phyloP scores from a whole-genome alignment of 35 echinoderm and acorn worm species.

The Ophioderma brevispina region DNA sequence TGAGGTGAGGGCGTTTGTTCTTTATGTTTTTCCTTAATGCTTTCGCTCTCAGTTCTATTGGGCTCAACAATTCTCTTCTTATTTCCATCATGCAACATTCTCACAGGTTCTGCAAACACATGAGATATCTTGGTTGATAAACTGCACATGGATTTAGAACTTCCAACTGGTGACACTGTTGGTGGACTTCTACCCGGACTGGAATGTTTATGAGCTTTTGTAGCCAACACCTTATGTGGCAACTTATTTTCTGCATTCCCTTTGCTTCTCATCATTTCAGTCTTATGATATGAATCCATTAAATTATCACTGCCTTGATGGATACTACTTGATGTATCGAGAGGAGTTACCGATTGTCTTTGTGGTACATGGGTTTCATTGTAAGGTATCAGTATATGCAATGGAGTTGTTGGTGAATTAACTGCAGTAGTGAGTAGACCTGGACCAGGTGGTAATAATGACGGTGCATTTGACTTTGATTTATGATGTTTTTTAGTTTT shows the following conservation, averaged over 20 bases:
- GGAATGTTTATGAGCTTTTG: slow-evolving; percentile 3
- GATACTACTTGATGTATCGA: background rate
- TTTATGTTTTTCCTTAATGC: slow-evolving; percentile 67
- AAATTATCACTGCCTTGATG: background rate
- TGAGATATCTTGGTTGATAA: slow-evolving; percentile 23
- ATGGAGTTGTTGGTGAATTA: slow-evolving; percentile 55
- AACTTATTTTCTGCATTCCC: background rate
- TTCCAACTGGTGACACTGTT: background rate
- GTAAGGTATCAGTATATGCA: slow-evolving; percentile 86
- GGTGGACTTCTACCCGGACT: background rate
- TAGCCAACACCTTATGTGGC: background rate
- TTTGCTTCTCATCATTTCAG: background rate
- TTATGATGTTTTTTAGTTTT: slow-evolving; percentile 8
- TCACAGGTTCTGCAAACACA: slow-evolving; percentile 49
- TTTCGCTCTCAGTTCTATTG: background rate
- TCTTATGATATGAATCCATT: background rate
- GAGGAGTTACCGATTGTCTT: background rate
- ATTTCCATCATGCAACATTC: background rate
- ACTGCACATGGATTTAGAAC: background rate
- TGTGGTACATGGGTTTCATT: slow-evolving; percentile 34
- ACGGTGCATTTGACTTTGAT: background rate
- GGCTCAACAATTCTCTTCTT: slow-evolving; percentile 17
- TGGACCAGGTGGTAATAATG: background rate
- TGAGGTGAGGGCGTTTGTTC: slow-evolving; percentile 98
- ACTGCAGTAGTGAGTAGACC: slow-evolving; percentile 16